Conservation (phyloP, 2,888 invertebrate genomes). For the Papilio gigon region DNA sequence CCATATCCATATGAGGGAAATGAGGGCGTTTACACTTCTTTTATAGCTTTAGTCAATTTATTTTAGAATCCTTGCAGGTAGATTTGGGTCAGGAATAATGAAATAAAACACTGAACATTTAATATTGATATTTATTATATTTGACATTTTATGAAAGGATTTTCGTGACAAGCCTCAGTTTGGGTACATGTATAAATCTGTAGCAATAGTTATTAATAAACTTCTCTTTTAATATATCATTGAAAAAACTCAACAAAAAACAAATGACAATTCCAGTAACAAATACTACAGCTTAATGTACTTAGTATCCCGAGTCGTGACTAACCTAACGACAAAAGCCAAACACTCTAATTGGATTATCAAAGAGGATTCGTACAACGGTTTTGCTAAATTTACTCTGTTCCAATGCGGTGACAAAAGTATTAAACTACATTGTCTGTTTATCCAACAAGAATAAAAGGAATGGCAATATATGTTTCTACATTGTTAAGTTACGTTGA, state of each 20-base stretch:
- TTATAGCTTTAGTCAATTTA: neutral
- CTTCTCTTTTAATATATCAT: conserved; percentile 70
- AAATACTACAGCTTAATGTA: conserved; percentile 70
- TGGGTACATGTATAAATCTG: conserved; percentile 77
- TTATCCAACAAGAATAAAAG: neutral
- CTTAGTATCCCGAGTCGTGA: conserved; percentile 66
- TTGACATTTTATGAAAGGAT: conserved; percentile 81
- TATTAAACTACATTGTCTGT: neutral
- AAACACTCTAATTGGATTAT: conserved; percentile 63
- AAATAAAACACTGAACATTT: conserved; percentile 52
- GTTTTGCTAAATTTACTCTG: conserved; percentile 32
- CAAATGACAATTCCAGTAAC: conserved; percentile 74
- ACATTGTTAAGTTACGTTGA: conserved; percentile 35
- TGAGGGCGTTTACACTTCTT: too few relatives aligned
- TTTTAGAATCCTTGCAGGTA: neutral
- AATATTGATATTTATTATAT: conserved; percentile 79
- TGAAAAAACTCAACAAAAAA: conserved; percentile 81
- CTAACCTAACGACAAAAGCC: conserved; percentile 81
- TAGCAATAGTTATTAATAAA: conserved; percentile 77
- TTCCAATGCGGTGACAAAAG: neutral
- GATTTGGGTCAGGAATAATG: neutral
- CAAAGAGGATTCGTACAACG: conserved; percentile 33
- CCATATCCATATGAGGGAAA: too few relatives aligned
- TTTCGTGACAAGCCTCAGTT: conserved; percentile 80
- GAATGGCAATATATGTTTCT: neutral